Conservation (phyloP, 1,140 invertebrate genomes). For the Temnothorax longispinosus region DNA sequence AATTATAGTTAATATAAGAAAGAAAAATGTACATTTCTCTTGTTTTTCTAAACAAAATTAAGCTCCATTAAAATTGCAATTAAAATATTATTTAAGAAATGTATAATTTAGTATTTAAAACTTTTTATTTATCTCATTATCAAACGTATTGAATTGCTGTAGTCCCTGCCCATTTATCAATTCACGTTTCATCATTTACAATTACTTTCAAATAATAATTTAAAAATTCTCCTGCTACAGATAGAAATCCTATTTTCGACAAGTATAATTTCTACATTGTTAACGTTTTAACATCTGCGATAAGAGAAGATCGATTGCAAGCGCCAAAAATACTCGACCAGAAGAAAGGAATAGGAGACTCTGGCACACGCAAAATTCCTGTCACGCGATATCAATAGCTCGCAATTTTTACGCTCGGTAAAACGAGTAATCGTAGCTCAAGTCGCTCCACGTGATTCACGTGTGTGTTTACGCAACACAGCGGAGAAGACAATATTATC, state of each 20-base stretch:
- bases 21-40: neutral
- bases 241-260: neutral
- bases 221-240: neutral
- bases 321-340: neutral
- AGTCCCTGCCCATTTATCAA: neutral
- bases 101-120: neutral
- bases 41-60: neutral
- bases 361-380: conserved; percentile 44
- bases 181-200: neutral
- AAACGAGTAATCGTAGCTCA: conserved; percentile 7
- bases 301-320: neutral
- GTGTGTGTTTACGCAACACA: conserved; percentile 56
- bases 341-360: neutral
- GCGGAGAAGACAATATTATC: conserved; percentile 7
- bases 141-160: neutral
- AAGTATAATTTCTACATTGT: neutral
- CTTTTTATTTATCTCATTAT: neutral
- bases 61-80: neutral
- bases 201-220: neutral
- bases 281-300: neutral
- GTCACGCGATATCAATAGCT: conserved; percentile 35
- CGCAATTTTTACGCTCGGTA: conserved; percentile 1
- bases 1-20: neutral
- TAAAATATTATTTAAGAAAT: neutral
- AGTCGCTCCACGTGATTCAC: conserved; percentile 71